phyloP scores from a whole-genome alignment of 1,140 invertebrate species.

The Rhopalosiphum padi region DNA sequence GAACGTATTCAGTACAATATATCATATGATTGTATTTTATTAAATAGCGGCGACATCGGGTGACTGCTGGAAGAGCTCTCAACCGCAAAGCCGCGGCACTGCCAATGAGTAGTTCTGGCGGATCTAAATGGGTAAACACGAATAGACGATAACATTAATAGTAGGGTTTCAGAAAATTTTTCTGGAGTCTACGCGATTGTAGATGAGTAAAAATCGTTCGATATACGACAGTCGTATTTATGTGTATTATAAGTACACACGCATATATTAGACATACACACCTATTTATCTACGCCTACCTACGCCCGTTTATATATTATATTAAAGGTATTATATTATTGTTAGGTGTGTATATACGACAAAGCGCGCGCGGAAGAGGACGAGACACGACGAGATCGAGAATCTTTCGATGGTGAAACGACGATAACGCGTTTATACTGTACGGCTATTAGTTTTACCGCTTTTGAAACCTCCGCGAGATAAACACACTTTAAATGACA shows the following conservation, averaged over 20 bases:
- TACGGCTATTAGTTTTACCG: slow-evolving; percentile 34
- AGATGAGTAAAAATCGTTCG: too few species aligned
- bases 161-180: too few species aligned
- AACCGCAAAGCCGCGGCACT: too few species aligned
- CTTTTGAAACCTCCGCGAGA: slow-evolving; percentile 18
- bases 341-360: background rate
- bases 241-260: background rate
- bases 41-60: too few species aligned
- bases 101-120: too few species aligned
- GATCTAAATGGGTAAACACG: too few species aligned
- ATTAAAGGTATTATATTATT: background rate
- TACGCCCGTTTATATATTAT: background rate
- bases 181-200: too few species aligned
- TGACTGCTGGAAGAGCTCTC: too few species aligned
- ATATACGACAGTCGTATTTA: too few species aligned
- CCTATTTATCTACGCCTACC: background rate
- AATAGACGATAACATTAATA: too few species aligned
- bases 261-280: background rate
- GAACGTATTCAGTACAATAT: too few species aligned
- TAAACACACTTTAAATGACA: slow-evolving; percentile 34
- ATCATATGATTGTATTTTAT: too few species aligned
- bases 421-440: slow-evolving; percentile 24
- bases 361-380: background rate
- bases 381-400: background rate
- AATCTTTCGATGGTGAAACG: slow-evolving; percentile 8